Conservation (phyloP, 2,113 vertebrate genomes). For the Plectropomus leopardus region DNA sequence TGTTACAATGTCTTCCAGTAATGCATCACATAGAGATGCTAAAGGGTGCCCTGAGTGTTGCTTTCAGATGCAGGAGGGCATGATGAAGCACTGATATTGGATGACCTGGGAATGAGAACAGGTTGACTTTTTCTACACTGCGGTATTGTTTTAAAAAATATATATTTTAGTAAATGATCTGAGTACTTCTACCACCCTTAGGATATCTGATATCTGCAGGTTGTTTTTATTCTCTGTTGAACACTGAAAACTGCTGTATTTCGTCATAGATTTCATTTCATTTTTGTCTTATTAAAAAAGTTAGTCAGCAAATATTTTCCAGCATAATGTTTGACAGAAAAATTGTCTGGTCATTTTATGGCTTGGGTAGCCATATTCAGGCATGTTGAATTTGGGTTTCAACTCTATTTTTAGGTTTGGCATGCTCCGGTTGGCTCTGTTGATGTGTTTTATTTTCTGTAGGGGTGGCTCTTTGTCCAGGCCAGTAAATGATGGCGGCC, state of each 20-base stretch:
- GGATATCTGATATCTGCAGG: neutral
- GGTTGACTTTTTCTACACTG: neutral
- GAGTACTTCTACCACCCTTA: neutral
- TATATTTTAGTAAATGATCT: neutral
- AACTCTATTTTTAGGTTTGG: slow-evolving; percentile 37
- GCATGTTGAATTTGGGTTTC: slow-evolving; percentile 3
- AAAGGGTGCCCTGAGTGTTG: no score
- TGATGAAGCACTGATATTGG: no score
- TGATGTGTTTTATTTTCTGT: slow-evolving; percentile 39
- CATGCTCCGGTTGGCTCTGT: neutral
- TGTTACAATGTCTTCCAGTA: no score
- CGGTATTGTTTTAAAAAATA: neutral
- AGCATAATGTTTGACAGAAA: neutral
- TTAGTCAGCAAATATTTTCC: neutral
- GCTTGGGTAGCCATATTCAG: neutral
- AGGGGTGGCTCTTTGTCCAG: slow-evolving; percentile 38
- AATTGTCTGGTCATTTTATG: neutral
- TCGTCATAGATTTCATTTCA: no score
- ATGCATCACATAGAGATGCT: no score
- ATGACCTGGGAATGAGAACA: no score
- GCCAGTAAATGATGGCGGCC: slow-evolving; percentile 77
- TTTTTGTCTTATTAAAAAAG: neutral
- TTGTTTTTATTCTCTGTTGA: neutral
- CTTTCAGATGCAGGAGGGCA: no score
- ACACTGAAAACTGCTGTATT: no score